These are phyloP conservation scores for Tuta absoluta DNA, from an alignment of 2,888 invertebrate genomes.

Conservation along the genomic window DNA sequence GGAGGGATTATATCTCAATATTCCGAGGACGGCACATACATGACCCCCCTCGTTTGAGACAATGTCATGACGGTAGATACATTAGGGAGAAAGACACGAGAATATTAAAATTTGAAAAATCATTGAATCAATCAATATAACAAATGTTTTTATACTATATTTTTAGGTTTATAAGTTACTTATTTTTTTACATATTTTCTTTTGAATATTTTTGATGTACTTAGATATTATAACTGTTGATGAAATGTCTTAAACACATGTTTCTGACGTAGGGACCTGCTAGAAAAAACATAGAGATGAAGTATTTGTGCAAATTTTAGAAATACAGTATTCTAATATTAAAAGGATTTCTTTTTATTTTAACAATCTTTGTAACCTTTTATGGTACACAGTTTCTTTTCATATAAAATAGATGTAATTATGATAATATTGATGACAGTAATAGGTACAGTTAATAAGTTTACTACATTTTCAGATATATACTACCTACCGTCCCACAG, in stretches of 20 bases:
- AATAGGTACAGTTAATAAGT: constrained; percentile 32
- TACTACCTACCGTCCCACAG: constrained; percentile 75
- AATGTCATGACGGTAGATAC: constrained; percentile 72
- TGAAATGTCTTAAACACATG: constrained; percentile 55
- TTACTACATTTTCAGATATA: constrained; percentile 61
- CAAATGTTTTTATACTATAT: constrained; percentile 21
- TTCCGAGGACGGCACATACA: constrained; percentile 73
- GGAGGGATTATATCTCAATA: constrained; percentile 73
- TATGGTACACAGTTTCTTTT: neutral
- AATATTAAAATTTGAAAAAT: constrained; percentile 25
- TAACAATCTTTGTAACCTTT: neutral
- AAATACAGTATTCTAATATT: constrained; percentile 71
- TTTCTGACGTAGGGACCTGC: constrained; percentile 73
- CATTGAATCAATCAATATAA: constrained; percentile 25
- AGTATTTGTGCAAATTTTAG: constrained; percentile 64
- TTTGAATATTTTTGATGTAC: constrained; percentile 59
- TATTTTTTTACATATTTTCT: neutral
- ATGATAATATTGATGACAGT: neutral
- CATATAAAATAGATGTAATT: neutral
- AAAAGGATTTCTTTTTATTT: constrained; percentile 28
- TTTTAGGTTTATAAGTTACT: neutral
- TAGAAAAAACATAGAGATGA: constrained; percentile 63
- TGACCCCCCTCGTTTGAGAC: constrained; percentile 67
- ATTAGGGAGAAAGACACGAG: constrained; percentile 65
- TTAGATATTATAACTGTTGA: constrained; percentile 44